Base-by-base conservation (phyloP, 2,888 invertebrate genomes). In the Drosophila glabriapex region DNA sequence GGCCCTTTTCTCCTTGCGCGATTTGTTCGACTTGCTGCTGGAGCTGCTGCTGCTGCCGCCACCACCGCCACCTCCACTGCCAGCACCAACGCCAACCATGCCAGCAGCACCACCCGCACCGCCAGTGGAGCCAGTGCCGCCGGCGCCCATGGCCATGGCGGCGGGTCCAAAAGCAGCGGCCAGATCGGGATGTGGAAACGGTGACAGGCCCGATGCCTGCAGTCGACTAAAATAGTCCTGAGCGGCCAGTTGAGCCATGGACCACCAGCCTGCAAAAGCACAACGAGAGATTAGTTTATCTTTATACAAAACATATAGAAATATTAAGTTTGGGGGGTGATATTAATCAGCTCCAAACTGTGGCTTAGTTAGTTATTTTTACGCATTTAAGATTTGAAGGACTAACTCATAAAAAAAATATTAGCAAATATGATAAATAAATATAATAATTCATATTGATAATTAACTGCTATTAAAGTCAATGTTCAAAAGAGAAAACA, bases 201-300 rank as follows among this genome's bases (percentile, higher is more conserved):
- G 95, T 52, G 95, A 95, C 68, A 97, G 93, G 29, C 97, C 97
- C 12, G 97, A 96, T 4, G 97, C 97, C 93, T 97, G 97, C 79
- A 97, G 94, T 72, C 97, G 95, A 55, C 97, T 96, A 81, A 97
- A 95, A 94, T 97, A 97, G 93, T 97, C 97, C 93, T 97, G 97
- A 0, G 97, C 97, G 41, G 97, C 97, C 85, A 97, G 94, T 93
- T 97, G 97, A 50, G 97, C 97, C 97, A 97, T 97, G 29, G 97
- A 97, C 97, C 97, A 97, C 97, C 97, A 97, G 93, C 96, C 97
- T 97, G 93, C 5, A 69, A 82, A 39, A 35, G 46, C 46, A 29
- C 54, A 4, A 50, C 5, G 4, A n/a, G 0, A 14, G 22, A 41
- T 52, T 35, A 35, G n/a, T 16, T 41, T 53, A 54, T 33, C 2